Percentiles rank a stretch among this genome's conserved stretches.
Conservation (phyloP, 1,140 invertebrate genomes). For the Orussus abietinus region DNA sequence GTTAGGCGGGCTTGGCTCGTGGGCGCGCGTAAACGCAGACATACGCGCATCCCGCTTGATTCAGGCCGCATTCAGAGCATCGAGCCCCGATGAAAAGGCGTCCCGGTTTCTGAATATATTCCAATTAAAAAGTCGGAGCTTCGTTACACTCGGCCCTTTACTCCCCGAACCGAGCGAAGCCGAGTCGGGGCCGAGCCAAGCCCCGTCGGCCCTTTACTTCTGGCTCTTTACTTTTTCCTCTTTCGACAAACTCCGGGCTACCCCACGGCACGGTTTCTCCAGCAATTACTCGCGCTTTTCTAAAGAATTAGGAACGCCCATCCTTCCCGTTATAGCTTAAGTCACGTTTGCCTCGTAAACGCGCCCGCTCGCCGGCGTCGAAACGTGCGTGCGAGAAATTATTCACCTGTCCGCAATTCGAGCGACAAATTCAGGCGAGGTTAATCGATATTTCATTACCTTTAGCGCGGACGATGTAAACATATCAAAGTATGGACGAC, state of each 20-base stretch:
- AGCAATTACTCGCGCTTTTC: constrained; percentile 44
- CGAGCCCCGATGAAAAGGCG: constrained; percentile 48
- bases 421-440: no score
- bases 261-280: constrained; percentile 30
- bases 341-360: no score
- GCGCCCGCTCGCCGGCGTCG: no score
- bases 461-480: no score
- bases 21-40: no score
- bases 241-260: constrained; percentile 5
- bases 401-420: no score
- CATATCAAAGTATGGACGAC: no score
- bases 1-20: no score
- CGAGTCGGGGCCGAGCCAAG: no score
- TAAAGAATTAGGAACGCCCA: constrained; percentile 33
- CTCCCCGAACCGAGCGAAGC: constrained; percentile 17
- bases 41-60: constrained; percentile 31
- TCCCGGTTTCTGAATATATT: constrained; percentile 53
- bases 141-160: constrained; percentile 47
- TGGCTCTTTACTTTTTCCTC: constrained; percentile 28
- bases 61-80: constrained; percentile 47
- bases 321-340: no score
- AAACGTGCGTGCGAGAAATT: no score
- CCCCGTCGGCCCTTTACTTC: constrained; percentile 23
- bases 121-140: constrained; percentile 55
- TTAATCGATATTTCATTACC: no score